Evolutionary conservation across 92 coral and sea anemone species (phyloP).

Genomic region (Parazoanthus swiftii): DNA sequence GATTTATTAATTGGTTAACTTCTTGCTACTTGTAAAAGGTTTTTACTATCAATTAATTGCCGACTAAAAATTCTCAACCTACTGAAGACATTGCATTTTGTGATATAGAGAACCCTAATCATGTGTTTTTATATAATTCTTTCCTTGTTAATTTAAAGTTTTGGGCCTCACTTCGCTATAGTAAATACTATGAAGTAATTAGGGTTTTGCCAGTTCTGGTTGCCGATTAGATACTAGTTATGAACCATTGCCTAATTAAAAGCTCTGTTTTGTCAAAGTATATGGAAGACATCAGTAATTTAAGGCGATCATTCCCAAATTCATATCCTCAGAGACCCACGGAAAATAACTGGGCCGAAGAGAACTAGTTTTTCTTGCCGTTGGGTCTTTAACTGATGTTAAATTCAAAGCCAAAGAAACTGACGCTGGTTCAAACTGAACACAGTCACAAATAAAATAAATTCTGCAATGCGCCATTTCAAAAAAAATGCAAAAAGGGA

Average conservation of each 20-base stretch:
- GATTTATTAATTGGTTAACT: background rate
- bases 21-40: background rate
- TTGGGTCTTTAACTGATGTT: background rate
- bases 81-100: background rate
- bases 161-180: background rate
- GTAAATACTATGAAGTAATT: slow-evolving; percentile 37
- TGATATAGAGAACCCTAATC: background rate
- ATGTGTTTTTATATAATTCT: background rate
- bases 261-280: slow-evolving; percentile 9
- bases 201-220: slow-evolving; percentile 29
- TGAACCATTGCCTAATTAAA: slow-evolving; percentile 34
- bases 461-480: background rate
- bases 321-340: background rate
- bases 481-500: background rate
- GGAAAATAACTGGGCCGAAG: background rate
- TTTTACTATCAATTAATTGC: background rate
- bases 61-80: background rate
- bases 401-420: background rate
- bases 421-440: background rate
- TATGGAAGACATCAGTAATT: background rate
- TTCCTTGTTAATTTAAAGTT: background rate
- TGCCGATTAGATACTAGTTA: background rate
- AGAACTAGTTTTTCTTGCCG: background rate
- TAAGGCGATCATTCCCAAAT: background rate
- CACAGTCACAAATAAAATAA: background rate